These are phyloP conservation scores for Marisa cornuarietis DNA, from an alignment of 1,140 invertebrate species.

Conservation along the genomic window DNA sequence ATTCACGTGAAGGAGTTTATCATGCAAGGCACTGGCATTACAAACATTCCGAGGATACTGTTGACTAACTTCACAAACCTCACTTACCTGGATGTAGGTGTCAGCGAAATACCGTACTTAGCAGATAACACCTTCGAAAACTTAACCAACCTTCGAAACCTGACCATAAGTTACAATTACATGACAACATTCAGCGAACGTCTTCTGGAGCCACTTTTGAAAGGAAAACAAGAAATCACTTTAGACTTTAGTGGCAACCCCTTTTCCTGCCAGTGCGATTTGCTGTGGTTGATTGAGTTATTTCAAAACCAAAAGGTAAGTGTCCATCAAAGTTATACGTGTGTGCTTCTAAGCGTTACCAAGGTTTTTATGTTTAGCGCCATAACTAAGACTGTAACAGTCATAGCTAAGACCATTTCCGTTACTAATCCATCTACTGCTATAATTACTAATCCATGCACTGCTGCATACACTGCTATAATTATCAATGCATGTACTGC, in stretches of 20 bases:
- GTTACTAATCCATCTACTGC: too few species aligned
- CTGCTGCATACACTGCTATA: too few species aligned
- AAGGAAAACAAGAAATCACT: neutral
- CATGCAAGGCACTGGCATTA: neutral
- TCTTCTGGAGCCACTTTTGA: neutral
- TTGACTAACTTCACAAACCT: slow-evolving; percentile 6
- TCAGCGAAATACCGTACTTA: slow-evolving; percentile 1
- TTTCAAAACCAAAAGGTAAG: too few species aligned
- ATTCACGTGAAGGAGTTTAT: slow-evolving; percentile 4
- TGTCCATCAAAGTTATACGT: too few species aligned
- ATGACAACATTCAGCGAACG: slow-evolving; percentile 12
- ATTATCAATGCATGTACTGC: too few species aligned
- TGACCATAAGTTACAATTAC: slow-evolving; percentile 11
- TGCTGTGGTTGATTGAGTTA: slow-evolving; percentile 23
- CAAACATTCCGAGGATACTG: slow-evolving; percentile 6
- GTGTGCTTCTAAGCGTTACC: too few species aligned
- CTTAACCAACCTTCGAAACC: slow-evolving; percentile 2
- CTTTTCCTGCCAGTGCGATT: slow-evolving; percentile 22
- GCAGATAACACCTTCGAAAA: slow-evolving; percentile 18
- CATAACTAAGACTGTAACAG: too few species aligned
- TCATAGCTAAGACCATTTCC: too few species aligned
- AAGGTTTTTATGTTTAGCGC: too few species aligned
- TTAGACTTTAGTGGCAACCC: slow-evolving; percentile 20
- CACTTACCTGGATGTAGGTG: neutral
- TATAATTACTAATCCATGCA: too few species aligned